A percentile compares a stretch with the other conserved stretches of the same genome.
phyloP scores from a whole-genome alignment of 2,113 vertebrate species.

The Cyphomyrus discorhynchus region DNA sequence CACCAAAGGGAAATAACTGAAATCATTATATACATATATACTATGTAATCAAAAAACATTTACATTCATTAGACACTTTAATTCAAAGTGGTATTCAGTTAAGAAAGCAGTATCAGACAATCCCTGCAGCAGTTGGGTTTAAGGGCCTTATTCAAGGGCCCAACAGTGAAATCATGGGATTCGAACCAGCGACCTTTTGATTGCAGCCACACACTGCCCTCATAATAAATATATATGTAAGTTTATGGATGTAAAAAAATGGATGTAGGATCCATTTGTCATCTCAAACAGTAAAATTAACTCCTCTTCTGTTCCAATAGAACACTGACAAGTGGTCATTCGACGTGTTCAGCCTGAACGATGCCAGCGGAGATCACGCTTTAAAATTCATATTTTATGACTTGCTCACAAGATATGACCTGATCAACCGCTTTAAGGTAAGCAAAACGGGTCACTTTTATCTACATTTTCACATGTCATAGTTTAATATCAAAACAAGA shows the following conservation, averaged over 20 bases:
- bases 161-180: background rate
- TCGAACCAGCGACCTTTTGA: background rate
- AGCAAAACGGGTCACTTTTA: conserved; percentile 21
- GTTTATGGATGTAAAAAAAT: background rate
- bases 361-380: conserved; percentile 87
- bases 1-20: background rate
- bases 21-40: background rate
- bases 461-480: background rate
- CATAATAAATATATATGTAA: background rate
- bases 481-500: background rate
- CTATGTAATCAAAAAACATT: background rate
- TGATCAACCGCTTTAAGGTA: conserved; percentile 96
- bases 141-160: background rate
- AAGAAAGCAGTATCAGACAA: background rate
- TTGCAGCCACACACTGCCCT: background rate
- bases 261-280: background rate
- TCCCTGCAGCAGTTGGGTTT: background rate
- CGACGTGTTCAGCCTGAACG: conserved; percentile 90
- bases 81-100: background rate
- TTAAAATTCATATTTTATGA: conserved; percentile 99
- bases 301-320: conserved; percentile 49
- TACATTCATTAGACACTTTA: background rate
- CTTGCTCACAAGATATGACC: conserved; percentile 91
- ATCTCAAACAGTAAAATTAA: background rate
- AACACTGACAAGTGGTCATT: conserved; percentile 95